Percentiles rank a stretch among this genome's conserved stretches.
phyloP scores from a whole-genome alignment of 2,888 invertebrate species.

The Unio pictorum region DNA sequence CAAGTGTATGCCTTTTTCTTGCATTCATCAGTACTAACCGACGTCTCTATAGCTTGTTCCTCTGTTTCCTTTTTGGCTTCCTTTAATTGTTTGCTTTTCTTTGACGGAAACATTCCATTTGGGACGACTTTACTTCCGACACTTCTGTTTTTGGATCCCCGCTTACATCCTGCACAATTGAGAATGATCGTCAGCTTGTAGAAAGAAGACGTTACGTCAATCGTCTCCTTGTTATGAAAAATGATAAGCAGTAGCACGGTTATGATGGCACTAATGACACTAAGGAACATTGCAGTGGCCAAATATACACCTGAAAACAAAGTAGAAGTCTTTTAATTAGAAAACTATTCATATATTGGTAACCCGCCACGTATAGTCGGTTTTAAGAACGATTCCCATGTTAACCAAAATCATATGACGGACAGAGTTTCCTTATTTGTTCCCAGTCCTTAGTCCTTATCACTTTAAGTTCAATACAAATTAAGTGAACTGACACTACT shows the following conservation, averaged over 20 bases:
- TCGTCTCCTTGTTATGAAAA: background rate
- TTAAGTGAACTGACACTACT: too few species aligned
- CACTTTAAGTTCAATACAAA: too few species aligned
- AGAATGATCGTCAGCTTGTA: too few species aligned
- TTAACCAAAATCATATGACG: too few species aligned
- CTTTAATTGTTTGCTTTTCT: background rate
- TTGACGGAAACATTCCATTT: background rate
- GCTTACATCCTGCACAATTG: too few species aligned
- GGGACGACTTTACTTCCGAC: background rate
- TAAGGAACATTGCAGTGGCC: background rate
- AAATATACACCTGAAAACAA: conserved; percentile 6
- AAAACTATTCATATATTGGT: too few species aligned
- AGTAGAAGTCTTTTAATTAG: too few species aligned
- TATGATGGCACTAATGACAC: conserved; percentile 1
- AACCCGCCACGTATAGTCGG: too few species aligned
- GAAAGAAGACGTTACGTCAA: background rate
- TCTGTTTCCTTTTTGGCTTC: background rate
- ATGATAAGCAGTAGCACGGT: conserved; percentile 4
- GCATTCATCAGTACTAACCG: background rate
- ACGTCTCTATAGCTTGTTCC: background rate
- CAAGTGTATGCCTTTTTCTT: conserved; percentile 1
- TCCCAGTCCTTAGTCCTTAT: too few species aligned
- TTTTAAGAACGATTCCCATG: too few species aligned
- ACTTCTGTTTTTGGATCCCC: background rate
- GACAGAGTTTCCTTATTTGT: too few species aligned